These are phyloP conservation scores for Lathronympha strigana DNA, from an alignment of 2,888 invertebrate genomes.

Conservation along the genomic window DNA sequence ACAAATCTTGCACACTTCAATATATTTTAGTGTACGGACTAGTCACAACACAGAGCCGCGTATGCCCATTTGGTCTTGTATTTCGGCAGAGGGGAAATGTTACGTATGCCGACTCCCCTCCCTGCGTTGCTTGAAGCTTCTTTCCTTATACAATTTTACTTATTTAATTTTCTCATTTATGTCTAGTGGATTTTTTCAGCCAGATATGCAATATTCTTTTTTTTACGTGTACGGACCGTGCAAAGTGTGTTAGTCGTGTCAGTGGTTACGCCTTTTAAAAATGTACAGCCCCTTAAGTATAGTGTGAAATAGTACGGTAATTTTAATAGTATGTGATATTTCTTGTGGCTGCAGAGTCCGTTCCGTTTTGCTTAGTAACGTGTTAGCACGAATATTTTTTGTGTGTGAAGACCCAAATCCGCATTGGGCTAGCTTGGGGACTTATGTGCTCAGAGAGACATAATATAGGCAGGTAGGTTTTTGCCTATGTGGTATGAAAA, in stretches of 20 bases:
- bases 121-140: too few relatives aligned
- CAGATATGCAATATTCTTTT: too few relatives aligned
- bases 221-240: background rate
- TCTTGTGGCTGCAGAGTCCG: slow-evolving; percentile 7
- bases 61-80: too few relatives aligned
- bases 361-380: background rate
- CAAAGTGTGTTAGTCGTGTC: background rate
- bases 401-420: background rate
- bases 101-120: too few relatives aligned
- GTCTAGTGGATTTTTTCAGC: too few relatives aligned
- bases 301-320: slow-evolving; percentile 21
- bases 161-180: too few relatives aligned
- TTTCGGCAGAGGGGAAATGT: too few relatives aligned
- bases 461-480: background rate
- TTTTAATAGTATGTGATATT: slow-evolving; percentile 34
- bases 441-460: background rate
- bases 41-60: too few relatives aligned
- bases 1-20: too few relatives aligned
- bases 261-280: slow-evolving; percentile 19
- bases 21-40: too few relatives aligned
- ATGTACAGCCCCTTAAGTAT: slow-evolving; percentile 23
- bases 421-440: background rate
- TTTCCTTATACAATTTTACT: too few relatives aligned
- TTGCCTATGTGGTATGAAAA: background rate
- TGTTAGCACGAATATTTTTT: background rate